A percentile compares a stretch with the other conserved stretches of the same genome.
Evolutionary conservation across 1,140 invertebrate genomes (phyloP).

Genomic region (Drosophila takahashii): DNA sequence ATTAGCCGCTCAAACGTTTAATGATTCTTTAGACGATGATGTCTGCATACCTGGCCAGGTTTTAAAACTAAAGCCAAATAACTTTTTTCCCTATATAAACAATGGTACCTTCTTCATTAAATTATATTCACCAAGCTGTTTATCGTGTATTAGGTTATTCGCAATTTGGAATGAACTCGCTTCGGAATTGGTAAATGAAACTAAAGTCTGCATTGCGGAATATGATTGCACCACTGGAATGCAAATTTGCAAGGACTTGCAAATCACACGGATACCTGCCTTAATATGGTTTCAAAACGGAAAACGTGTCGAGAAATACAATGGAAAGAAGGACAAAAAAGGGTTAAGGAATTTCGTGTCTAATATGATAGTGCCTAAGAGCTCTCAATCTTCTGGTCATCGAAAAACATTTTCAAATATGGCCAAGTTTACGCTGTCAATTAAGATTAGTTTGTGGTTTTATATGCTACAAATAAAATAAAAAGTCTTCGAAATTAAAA

Average conservation of each 20-base stretch:
- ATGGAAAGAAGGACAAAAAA: neutral
- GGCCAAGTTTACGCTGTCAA: neutral
- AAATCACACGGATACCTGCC: neutral
- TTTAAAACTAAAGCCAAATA: neutral
- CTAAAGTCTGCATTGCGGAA: constrained; percentile 17
- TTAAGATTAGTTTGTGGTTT: neutral
- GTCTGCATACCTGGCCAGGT: constrained; percentile 2
- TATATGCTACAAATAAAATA: neutral
- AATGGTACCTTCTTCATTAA: constrained; percentile 13
- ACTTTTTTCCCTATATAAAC: neutral
- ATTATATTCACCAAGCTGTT: constrained; percentile 8
- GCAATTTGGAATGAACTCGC: constrained; percentile 15
- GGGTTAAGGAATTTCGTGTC: neutral
- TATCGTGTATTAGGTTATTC: neutral
- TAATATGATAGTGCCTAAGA: neutral
- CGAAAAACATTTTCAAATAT: neutral
- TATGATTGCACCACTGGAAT: constrained; percentile 7
- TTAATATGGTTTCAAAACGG: constrained; percentile 18
- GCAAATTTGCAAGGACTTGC: neutral
- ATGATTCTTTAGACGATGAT: neutral
- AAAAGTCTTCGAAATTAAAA: neutral
- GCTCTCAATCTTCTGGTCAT: neutral
- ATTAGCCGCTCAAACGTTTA: neutral
- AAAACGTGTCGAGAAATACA: constrained; percentile 4
- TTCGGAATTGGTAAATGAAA: constrained; percentile 3